A percentile compares a stretch with the other conserved stretches of the same genome.
phyloP scores from a whole-genome alignment of 2,888 invertebrate species.

The Limnephilus lunatus region DNA sequence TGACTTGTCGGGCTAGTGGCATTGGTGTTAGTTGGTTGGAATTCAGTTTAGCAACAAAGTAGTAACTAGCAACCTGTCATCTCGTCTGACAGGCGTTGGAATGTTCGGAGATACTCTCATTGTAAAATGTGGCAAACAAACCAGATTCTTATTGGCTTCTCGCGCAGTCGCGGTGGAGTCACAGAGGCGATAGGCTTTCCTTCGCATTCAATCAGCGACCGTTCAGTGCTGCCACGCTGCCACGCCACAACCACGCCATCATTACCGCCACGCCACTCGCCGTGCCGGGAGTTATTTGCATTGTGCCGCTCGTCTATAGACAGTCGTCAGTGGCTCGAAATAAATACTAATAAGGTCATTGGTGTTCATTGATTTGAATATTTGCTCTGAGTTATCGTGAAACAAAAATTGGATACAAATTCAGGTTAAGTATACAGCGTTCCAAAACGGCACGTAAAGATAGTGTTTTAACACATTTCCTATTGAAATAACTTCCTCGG shows the following conservation, averaged over 20 bases:
- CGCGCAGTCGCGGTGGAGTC: slow-evolving; percentile 2
- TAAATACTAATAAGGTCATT: too few relatives aligned
- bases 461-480: not conserved
- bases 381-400: not conserved
- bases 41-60: slow-evolving; percentile 31
- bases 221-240: not conserved
- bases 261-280: not conserved
- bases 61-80: slow-evolving; percentile 37
- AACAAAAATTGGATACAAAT: not conserved
- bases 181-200: not conserved
- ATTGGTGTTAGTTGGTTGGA: slow-evolving; percentile 27
- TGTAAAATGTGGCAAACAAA: slow-evolving; percentile 44
- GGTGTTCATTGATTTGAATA: too few relatives aligned
- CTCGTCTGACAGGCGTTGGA: slow-evolving; percentile 37
- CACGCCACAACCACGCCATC: too few relatives aligned
- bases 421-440: not conserved
- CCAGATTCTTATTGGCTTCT: slow-evolving; percentile 27
- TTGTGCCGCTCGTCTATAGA: too few relatives aligned
- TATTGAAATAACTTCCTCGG: not conserved
- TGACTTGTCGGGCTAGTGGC: slow-evolving; percentile 7
- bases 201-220: not conserved
- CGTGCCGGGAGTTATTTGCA: not conserved
- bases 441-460: not conserved
- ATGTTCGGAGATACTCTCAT: slow-evolving; percentile 41
- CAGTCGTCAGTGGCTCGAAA: too few relatives aligned